Conservation (phyloP, 2,113 vertebrate genomes). For the Perccottus glenii region DNA sequence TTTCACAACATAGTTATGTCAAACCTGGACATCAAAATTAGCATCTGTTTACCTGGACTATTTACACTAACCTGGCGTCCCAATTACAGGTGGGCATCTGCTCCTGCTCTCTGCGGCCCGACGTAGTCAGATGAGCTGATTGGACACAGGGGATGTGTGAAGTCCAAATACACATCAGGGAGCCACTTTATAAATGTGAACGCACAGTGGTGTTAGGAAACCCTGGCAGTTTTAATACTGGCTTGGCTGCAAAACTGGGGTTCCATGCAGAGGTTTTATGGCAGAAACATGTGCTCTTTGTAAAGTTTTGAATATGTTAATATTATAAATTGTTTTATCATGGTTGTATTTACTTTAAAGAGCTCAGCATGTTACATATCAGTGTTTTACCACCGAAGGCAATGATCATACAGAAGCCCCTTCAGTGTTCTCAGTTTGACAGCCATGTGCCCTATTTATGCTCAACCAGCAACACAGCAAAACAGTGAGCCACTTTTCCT, state of each 20-base stretch:
- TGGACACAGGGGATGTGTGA: constrained; percentile 60
- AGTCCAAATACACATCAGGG: constrained; percentile 4
- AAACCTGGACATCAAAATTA: neutral
- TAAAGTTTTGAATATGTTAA: too few species aligned
- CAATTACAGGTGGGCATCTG: constrained; percentile 51
- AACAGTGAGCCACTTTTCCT: too few species aligned
- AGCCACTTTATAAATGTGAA: constrained; percentile 12
- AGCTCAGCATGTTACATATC: too few species aligned
- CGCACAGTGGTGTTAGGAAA: neutral
- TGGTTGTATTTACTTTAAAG: too few species aligned
- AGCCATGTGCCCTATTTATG: neutral
- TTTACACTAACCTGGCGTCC: constrained; percentile 38
- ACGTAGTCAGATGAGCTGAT: constrained; percentile 65
- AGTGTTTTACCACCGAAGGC: too few species aligned
- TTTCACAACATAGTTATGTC: neutral
- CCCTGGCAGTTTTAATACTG: constrained; percentile 4
- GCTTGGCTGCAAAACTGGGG: neutral
- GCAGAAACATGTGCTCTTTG: neutral
- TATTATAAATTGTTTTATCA: too few species aligned
- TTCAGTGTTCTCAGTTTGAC: too few species aligned
- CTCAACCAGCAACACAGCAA: neutral
- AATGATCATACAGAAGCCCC: too few species aligned
- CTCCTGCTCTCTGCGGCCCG: constrained; percentile 41
- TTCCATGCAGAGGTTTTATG: neutral
- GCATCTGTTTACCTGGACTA: constrained; percentile 17